These are phyloP conservation scores for Caenorhabditis drosophilae DNA, from an alignment of 2,888 invertebrate genomes.

Conservation along the genomic window DNA sequence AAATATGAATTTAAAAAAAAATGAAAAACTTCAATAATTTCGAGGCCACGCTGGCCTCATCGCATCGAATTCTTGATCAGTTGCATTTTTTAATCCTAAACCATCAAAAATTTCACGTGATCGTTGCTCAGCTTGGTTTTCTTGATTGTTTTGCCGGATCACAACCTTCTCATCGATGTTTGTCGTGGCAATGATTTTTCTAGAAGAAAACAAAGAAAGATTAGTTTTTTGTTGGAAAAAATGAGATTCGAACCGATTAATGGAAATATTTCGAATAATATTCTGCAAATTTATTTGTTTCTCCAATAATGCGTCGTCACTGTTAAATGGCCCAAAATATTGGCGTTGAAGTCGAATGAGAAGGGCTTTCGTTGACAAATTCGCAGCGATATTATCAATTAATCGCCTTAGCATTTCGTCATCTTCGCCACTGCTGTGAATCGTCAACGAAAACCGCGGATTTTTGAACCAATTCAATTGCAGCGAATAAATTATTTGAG, in stretches of 20 bases:
- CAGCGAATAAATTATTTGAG: conserved; percentile 83
- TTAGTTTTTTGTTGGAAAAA: not conserved
- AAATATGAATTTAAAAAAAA: not conserved
- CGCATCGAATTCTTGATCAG: conserved; percentile 46
- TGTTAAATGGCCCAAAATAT: conserved; percentile 78
- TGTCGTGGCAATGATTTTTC: conserved; percentile 7
- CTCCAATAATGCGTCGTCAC: conserved; percentile 80
- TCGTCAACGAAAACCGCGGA: conserved; percentile 86
- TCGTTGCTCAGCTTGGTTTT: not conserved
- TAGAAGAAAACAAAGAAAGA: conserved; percentile 10
- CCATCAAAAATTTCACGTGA: conserved; percentile 37
- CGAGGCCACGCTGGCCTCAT: conserved; percentile 55
- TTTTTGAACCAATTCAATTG: conserved; percentile 82
- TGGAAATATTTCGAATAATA: conserved; percentile 71
- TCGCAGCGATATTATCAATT: conserved; percentile 84
- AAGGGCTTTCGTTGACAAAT: conserved; percentile 79
- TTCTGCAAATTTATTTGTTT: conserved; percentile 83
- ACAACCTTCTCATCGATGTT: not conserved
- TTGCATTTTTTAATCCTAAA: conserved; percentile 22
- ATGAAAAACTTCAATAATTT: conserved; percentile 21
- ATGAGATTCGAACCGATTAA: conserved; percentile 33
- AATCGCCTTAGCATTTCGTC: conserved; percentile 77
- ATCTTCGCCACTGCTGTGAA: conserved; percentile 85
- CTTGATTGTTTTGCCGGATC: too few relatives aligned
- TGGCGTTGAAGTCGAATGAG: conserved; percentile 26